Evolutionary conservation across 2,113 vertebrate species (phyloP).

Genomic region (Scomber colias): DNA sequence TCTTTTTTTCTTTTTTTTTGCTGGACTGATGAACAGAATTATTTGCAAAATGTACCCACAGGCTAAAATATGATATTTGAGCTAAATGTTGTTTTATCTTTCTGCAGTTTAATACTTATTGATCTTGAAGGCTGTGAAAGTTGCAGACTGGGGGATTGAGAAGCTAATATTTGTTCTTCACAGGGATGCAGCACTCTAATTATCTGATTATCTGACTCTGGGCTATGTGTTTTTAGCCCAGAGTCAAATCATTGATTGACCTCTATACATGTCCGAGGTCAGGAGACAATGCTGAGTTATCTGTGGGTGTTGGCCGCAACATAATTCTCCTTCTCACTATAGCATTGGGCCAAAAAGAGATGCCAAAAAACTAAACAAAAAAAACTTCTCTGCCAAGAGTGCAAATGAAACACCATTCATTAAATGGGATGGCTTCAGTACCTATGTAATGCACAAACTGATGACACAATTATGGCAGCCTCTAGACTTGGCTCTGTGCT

Average conservation of each 20-base stretch:
- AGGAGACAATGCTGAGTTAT: constrained; percentile 33
- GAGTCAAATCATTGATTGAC: constrained; percentile 22
- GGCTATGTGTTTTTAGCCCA: background rate
- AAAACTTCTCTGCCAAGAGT: background rate
- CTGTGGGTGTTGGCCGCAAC: background rate
- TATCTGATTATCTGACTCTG: background rate
- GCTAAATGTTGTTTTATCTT: background rate
- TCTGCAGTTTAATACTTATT: background rate
- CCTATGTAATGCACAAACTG: constrained; percentile 11
- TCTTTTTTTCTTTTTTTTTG: constrained; percentile 19
- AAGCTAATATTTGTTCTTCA: constrained; percentile 30
- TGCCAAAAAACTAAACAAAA: background rate
- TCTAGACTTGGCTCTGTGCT: background rate
- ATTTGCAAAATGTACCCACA: background rate
- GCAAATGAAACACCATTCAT: background rate
- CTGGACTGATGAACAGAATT: background rate
- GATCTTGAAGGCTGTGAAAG: constrained; percentile 14
- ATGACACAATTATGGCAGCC: constrained; percentile 27
- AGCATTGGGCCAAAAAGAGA: background rate
- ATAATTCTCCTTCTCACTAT: background rate
- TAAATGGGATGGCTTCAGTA: background rate
- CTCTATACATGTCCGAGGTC: constrained; percentile 7
- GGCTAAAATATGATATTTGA: constrained; percentile 19
- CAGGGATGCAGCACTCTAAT: background rate
- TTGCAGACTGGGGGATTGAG: background rate